A percentile compares a stretch with the other conserved stretches of the same genome.
Conservation (phyloP, 2,797 vertebrate species). For the Ficedula albicollis region DNA sequence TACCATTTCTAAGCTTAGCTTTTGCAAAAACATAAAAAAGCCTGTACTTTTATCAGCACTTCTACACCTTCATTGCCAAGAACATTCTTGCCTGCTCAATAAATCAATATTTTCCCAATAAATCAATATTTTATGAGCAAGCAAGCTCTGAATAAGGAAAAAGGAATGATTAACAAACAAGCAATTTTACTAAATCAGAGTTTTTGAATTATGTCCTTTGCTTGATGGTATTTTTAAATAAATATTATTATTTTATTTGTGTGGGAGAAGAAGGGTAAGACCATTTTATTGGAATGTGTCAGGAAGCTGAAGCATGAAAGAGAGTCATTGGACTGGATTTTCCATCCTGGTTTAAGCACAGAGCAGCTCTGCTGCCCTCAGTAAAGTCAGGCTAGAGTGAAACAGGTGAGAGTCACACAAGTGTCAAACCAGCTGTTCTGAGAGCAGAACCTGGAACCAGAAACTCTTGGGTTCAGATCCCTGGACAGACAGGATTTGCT, state of each 20-base stretch:
- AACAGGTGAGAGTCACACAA: neutral
- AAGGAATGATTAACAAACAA: constrained; percentile 52
- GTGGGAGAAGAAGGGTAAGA: neutral
- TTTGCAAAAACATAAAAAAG: neutral
- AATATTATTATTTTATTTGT: constrained; percentile 25
- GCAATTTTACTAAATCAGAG: constrained; percentile 52
- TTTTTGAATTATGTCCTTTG: constrained; percentile 10
- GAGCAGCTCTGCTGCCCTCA: neutral
- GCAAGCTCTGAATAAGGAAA: constrained; percentile 42
- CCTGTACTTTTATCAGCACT: constrained; percentile 35
- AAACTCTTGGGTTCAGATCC: neutral
- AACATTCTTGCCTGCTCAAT: neutral
- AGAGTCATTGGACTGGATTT: neutral
- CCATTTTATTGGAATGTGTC: neutral
- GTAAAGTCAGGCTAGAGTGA: neutral
- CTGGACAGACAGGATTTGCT: neutral
- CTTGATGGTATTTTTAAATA: constrained; percentile 38
- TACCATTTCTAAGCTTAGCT: neutral
- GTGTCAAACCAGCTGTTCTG: neutral
- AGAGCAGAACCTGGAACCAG: neutral
- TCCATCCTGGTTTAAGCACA: neutral
- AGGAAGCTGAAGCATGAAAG: constrained; percentile 14
- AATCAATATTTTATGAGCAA: constrained; percentile 52
- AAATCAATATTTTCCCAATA: neutral
- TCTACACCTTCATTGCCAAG: constrained; percentile 26